Base-by-base conservation (phyloP, 1,140 invertebrate species). In the Calephelis virginiensis region DNA sequence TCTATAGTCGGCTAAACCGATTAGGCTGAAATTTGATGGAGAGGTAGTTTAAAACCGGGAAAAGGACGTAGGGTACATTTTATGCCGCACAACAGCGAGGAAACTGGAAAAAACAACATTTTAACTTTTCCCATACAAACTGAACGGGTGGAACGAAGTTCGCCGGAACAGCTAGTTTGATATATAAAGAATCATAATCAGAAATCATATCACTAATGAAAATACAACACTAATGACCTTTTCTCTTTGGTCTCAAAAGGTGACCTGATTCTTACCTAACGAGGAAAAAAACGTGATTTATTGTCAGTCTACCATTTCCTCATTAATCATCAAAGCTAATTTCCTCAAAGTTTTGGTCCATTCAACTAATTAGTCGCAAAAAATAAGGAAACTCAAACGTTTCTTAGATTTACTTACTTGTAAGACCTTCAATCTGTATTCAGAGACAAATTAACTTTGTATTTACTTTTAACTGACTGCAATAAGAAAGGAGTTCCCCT, bases 251-350 rank as follows among this genome's bases (percentile, higher is more conserved):
- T 47, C 53, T 43, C 14, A 69, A 56, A 61, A 61, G 59, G 45
- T 69, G 59, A 62, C 40, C 38, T 62, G 46, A 46, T 62, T 62
- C 46, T 17, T 45, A 62, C 43, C 49, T 56, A 12, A 56, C 13
- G 49, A 64, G 38, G 40, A 64, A 64, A 64, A 56, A 56, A 50
- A 45, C 59, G 53, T 64, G 63, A 56, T 64, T 56, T 64, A 61
- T 70, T 61, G 63, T 60, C 38, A 46, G 40, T 14, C 10, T n/a
- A 46, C 60, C n/a, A 47, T 62, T 63, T 63, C 69, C 49, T 82
- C 74, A 80, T 87, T 87, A 77, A 80, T 86, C 78, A 86, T 86
- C 74, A 74, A 80, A 86, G 82, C 83, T 84, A 89, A 86, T 89
- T 86, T 81, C 74, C 69, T 77, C 73, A 72, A 80, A 81, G 83